phyloP scores from a whole-genome alignment of 1,140 invertebrate genomes.

The Bombus breviceps region DNA sequence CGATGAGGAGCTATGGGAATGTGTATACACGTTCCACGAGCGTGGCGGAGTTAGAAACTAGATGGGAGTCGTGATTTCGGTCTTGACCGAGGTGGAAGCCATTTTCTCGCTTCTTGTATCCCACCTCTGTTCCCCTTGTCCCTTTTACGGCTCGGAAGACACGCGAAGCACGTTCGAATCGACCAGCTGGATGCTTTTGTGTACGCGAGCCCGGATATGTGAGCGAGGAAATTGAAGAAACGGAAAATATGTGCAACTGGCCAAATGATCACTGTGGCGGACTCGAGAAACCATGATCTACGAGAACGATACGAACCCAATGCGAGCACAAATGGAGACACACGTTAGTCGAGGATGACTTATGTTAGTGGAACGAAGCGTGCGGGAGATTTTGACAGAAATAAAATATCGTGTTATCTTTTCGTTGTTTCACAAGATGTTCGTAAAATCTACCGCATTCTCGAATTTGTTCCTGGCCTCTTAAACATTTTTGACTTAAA shows the following conservation, averaged over 20 bases:
- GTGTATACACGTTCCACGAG: slow-evolving; percentile 52
- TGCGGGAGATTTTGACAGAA: not conserved
- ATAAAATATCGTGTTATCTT: not conserved
- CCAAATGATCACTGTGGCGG: slow-evolving; percentile 39
- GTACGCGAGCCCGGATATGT: not conserved
- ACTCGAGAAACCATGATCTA: slow-evolving; percentile 24
- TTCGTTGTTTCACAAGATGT: not conserved
- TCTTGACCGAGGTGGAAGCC: slow-evolving; percentile 9
- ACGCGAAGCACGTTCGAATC: slow-evolving; percentile 58
- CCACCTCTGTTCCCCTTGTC: not conserved
- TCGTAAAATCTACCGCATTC: too few relatives aligned
- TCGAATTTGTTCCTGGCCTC: too few relatives aligned
- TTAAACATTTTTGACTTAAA: too few relatives aligned
- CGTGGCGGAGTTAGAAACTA: slow-evolving; percentile 51
- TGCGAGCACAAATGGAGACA: not conserved
- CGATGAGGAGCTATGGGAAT: slow-evolving; percentile 53
- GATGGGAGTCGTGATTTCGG: slow-evolving; percentile 63
- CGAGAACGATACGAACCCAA: not conserved
- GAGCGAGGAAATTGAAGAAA: slow-evolving; percentile 41
- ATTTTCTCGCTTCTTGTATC: not conserved
- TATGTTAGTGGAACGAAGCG: not conserved
- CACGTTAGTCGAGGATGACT: not conserved
- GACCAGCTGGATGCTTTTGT: slow-evolving; percentile 1
- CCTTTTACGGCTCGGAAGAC: slow-evolving; percentile 20
- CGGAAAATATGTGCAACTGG: slow-evolving; percentile 46